Conservation (phyloP, 2,797 vertebrate genomes). For the Toxotes lorentzi region DNA sequence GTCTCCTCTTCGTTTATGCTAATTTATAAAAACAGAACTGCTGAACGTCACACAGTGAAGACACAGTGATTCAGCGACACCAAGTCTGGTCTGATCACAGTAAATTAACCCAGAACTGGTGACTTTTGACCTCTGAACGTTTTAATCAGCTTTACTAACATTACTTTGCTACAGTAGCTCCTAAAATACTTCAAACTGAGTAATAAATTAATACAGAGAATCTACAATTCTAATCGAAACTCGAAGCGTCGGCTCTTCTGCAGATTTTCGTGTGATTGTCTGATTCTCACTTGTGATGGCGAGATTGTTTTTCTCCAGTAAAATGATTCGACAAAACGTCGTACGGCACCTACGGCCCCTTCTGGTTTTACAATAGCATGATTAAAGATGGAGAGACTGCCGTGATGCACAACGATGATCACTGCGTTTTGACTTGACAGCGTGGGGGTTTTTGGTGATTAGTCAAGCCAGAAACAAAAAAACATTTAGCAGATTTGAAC, state of each 20-base stretch:
- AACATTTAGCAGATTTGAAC: conserved; percentile 35
- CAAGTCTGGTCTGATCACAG: conserved; percentile 57
- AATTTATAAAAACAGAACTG: conserved; percentile 48
- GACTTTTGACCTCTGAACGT: conserved; percentile 48
- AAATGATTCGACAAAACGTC: conserved; percentile 20
- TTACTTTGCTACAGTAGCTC: conserved; percentile 58
- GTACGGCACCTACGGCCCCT: conserved; percentile 11
- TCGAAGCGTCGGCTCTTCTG: conserved; percentile 58
- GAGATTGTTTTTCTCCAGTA: conserved; percentile 31
- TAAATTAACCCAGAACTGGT: conserved; percentile 48
- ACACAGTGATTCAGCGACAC: conserved; percentile 68
- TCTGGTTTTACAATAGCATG: conserved; percentile 46
- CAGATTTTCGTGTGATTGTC: conserved; percentile 77
- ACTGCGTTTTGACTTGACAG: conserved; percentile 40
- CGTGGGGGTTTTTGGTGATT: conserved; percentile 38
- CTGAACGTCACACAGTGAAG: conserved; percentile 44
- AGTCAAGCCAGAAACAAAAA: conserved; percentile 41
- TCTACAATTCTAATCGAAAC: conserved; percentile 48
- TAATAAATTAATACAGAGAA: conserved; percentile 28
- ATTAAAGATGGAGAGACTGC: conserved; percentile 41
- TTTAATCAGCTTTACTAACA: conserved; percentile 25
- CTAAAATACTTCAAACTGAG: conserved; percentile 38
- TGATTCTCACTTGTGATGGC: conserved; percentile 49
- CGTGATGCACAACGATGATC: conserved; percentile 29
- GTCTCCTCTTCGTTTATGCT: conserved; percentile 43